Evolutionary conservation across 2,797 vertebrate genomes (phyloP), one percentile per base, ranked within the genome.

Genomic region (Molossus alvarezi): DNA sequence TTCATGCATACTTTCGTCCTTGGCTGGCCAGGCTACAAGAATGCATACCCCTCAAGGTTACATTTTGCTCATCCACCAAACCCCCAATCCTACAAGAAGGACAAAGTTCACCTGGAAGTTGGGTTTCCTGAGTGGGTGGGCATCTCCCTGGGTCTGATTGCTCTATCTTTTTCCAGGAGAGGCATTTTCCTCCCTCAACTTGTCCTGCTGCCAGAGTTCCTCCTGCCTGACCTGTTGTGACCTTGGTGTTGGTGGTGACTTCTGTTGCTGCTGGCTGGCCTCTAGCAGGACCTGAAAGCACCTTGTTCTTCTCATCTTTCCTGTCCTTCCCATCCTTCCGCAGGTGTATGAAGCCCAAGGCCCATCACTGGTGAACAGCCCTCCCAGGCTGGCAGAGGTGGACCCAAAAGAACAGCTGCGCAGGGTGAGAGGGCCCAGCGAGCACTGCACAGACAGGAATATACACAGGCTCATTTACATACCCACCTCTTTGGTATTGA

Each of bases 401-500:
- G 41, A 5, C 41, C 41, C 41, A 90, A 62, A 73, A 51, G 13
- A 77, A 80, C 51, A 20, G 0, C 81, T 37, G 11, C 97, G 98
- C 76, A 99, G 98, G 1, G 99, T 99, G n/a, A 99, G 99, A 5
- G 99, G 98, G 0, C 99, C 99, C 51, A 99, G 98, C 0, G 99
- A 99, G 97, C 99, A 99, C 97, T 99, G 99, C 9, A 99, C 98
- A 0, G 98, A 97, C 1, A 98, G 99, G 6, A 99, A 99, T 0
- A 99, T 98, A 29, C 98, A 98, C 1, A 98, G 99, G 98, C 98
- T 99, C 6, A 99, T 99, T 96, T 99, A 99, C 62, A 99, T 98
- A 0, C 99, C 99, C 82, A 98, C 99, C 21, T 99, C 99, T 69
- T 83, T 98, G 17, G 99, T 99, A 98, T 89, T 97, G 13, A 98